Conservation (phyloP, 2,113 vertebrate species). For the Chloebia gouldiae region DNA sequence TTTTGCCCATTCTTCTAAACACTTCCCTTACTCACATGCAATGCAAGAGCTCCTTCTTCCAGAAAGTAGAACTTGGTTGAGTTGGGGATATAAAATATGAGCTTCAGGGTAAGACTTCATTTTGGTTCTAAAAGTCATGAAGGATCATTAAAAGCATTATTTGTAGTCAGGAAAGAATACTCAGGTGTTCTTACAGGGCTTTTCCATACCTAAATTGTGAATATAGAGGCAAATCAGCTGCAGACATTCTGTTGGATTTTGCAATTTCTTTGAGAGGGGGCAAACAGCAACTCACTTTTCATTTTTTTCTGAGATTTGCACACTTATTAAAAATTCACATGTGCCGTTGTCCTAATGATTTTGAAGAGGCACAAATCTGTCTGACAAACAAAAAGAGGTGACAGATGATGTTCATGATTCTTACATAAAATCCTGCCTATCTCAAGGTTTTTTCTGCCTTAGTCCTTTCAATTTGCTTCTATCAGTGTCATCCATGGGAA, state of each 20-base stretch:
- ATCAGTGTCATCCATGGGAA: neutral
- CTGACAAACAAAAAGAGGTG: neutral
- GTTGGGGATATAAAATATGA: neutral
- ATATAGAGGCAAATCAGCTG: neutral
- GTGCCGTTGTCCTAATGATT: neutral
- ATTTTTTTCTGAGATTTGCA: neutral
- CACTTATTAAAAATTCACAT: neutral
- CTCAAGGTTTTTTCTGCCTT: neutral
- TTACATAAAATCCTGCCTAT: neutral
- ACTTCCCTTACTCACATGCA: neutral
- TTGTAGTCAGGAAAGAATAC: neutral
- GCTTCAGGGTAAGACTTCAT: neutral
- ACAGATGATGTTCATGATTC: neutral
- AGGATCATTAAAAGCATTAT: neutral
- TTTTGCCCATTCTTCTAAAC: no score
- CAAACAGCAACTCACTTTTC: neutral
- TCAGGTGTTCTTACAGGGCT: neutral
- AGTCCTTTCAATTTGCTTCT: neutral
- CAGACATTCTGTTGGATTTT: neutral
- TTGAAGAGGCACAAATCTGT: neutral
- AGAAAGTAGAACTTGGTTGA: neutral
- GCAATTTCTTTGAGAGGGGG: neutral
- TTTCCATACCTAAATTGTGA: neutral
- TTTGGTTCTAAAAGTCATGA: neutral
- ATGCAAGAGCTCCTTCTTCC: neutral